Percentiles rank a stretch among this genome's conserved stretches.
Conservation (phyloP, 2,797 vertebrate genomes). For the Babyrousa celebensis region DNA sequence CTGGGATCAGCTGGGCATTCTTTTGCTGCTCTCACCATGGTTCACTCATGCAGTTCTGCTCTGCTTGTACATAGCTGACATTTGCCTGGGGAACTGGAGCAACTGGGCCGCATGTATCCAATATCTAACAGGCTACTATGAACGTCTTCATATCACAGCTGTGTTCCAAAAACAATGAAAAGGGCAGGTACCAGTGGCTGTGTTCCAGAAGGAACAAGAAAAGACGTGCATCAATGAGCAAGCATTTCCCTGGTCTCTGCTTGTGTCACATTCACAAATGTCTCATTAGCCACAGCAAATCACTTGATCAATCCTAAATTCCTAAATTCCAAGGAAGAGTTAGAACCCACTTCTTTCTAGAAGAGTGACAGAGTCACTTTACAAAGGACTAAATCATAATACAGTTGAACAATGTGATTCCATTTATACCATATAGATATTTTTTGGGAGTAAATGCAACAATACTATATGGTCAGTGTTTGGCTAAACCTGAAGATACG, state of each 20-base stretch:
- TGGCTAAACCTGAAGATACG: background rate
- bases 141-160: background rate
- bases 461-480: background rate
- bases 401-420: background rate
- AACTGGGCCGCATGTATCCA: rapidly evolving
- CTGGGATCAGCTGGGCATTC: background rate
- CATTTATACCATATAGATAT: background rate
- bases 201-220: background rate
- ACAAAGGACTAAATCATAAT: background rate
- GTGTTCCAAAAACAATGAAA: background rate
- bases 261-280: background rate
- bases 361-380: background rate
- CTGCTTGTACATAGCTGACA: too few species aligned
- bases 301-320: background rate
- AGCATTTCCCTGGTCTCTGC: background rate
- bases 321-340: background rate
- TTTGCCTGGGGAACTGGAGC: background rate
- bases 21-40: background rate
- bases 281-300: background rate
- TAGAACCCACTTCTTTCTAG: background rate
- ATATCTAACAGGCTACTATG: background rate
- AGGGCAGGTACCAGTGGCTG: rapidly evolving
- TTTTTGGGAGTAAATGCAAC: background rate
- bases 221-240: rapidly evolving
- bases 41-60: background rate